Conservation (phyloP, 2,888 invertebrate species). For the Drosophila ezoana region DNA sequence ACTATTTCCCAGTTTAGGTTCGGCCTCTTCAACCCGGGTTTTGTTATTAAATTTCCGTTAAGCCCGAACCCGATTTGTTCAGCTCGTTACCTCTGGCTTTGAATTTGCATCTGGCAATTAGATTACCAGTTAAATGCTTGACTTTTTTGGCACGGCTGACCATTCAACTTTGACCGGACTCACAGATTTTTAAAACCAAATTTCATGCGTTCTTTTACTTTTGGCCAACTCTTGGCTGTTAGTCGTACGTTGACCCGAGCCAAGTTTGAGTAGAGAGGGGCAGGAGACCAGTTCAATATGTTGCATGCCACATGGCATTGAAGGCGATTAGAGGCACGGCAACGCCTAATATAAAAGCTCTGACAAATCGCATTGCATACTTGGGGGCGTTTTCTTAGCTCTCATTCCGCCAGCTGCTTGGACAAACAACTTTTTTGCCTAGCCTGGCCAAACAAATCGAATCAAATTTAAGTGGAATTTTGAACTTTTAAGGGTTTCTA, state of each 20-base stretch:
- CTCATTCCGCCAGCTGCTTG: neutral
- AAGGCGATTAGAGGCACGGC: slow-evolving; percentile 15
- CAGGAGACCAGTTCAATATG: slow-evolving; percentile 19
- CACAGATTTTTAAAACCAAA: slow-evolving; percentile 3
- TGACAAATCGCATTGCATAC: slow-evolving; percentile 16
- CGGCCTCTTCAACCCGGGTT: neutral
- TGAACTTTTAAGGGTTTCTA: slow-evolving; percentile 22
- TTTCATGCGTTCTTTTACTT: neutral
- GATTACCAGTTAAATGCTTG: slow-evolving; percentile 22
- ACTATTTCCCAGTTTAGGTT: neutral
- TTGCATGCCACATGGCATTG: slow-evolving; percentile 21
- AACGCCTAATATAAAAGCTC: slow-evolving; percentile 5
- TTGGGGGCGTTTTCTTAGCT: slow-evolving; percentile 12
- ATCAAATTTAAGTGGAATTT: slow-evolving; percentile 41
- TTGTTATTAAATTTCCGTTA: slow-evolving; percentile 9
- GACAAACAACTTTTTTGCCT: slow-evolving; percentile 9
- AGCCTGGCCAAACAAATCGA: slow-evolving; percentile 13
- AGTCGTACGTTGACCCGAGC: slow-evolving; percentile 16
- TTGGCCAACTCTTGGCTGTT: neutral
- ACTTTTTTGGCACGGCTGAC: slow-evolving; percentile 6
- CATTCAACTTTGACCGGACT: slow-evolving; percentile 33
- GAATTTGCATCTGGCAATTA: slow-evolving; percentile 25
- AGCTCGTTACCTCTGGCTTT: neutral
- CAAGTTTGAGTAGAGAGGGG: slow-evolving; percentile 6
- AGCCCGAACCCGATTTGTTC: neutral